Evolutionary conservation across 2,797 vertebrate species (phyloP).

Genomic region (Acrocephalus scirpaceus): DNA sequence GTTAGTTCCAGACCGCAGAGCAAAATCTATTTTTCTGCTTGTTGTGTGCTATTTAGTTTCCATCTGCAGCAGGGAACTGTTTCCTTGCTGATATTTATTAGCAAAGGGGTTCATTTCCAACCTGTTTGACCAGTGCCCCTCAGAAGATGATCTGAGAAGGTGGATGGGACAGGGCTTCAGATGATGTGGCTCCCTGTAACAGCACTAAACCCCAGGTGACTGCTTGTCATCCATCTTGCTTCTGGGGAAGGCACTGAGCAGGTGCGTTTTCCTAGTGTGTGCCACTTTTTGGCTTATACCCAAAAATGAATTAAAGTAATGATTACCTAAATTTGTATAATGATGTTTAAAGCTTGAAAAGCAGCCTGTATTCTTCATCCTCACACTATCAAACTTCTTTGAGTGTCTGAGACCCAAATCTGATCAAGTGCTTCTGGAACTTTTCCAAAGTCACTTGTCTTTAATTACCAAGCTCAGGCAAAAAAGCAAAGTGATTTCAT

Average conservation of each 20-base stretch:
- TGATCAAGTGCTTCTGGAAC: background rate
- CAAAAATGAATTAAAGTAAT: background rate
- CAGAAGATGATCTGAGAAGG: background rate
- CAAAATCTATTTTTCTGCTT: background rate
- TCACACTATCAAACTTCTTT: background rate
- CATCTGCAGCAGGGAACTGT: background rate
- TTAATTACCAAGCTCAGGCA: background rate
- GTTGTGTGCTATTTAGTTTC: background rate
- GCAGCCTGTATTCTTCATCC: background rate
- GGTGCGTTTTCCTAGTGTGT: rapidly evolving
- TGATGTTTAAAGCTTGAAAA: background rate
- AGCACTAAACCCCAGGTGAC: background rate
- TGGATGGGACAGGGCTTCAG: background rate
- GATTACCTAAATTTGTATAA: background rate
- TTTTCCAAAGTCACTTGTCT: background rate
- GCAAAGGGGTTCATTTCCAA: background rate
- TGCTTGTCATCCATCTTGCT: background rate
- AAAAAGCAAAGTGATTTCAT: background rate
- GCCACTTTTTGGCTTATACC: background rate
- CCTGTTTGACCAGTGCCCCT: background rate
- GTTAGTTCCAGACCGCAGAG: background rate
- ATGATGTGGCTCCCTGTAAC: background rate
- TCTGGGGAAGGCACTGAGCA: background rate
- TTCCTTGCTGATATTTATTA: background rate
- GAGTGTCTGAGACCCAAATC: background rate